Conservation (phyloP, 2,888 invertebrate genomes). For the Cerastis rubricosa region DNA sequence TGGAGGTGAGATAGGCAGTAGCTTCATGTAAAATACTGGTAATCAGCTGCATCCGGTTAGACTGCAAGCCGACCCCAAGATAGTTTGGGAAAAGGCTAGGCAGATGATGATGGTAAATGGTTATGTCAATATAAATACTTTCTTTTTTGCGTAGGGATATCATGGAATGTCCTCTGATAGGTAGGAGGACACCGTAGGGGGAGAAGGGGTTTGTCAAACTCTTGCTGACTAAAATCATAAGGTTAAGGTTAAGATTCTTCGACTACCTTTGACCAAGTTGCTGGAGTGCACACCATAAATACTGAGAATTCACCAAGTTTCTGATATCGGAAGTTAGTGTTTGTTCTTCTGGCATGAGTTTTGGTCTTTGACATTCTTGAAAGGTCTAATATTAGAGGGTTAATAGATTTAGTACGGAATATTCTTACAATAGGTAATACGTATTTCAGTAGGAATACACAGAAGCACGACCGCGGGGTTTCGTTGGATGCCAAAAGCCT, state of each 20-base stretch:
- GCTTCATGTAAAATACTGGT: too few species aligned
- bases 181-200: too few species aligned
- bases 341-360: neutral
- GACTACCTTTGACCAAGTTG: neutral
- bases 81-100: too few species aligned
- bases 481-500: too few species aligned
- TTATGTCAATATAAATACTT: neutral
- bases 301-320: neutral
- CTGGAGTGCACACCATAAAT: neutral
- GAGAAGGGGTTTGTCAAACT: neutral
- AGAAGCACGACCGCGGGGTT: neutral
- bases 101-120: too few species aligned
- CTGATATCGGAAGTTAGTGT: constrained; percentile 3
- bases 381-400: neutral
- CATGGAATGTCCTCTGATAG: neutral
- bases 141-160: neutral
- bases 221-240: neutral
- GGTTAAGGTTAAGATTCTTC: too few species aligned
- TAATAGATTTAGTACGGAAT: neutral
- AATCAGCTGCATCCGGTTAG: too few species aligned
- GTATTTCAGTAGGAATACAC: neutral
- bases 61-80: too few species aligned
- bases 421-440: neutral
- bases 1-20: too few species aligned
- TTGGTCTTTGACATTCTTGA: neutral